These are phyloP conservation scores for Heloderma charlesbogerti DNA, from an alignment of 2,113 vertebrate genomes.

Conservation along the genomic window DNA sequence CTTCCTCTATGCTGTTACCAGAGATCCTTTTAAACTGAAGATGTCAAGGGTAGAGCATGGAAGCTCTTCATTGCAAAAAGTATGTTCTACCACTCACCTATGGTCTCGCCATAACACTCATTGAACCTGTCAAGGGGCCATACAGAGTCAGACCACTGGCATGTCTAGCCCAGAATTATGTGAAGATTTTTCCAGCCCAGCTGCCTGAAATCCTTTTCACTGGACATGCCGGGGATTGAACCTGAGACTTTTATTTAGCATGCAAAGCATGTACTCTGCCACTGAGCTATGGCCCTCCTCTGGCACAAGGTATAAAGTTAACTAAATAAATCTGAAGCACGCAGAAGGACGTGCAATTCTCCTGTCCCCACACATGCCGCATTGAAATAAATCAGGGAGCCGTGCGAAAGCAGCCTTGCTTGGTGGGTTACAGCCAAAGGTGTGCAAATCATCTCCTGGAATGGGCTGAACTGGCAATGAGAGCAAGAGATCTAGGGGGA, in stretches of 20 bases:
- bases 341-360: constrained; percentile 21
- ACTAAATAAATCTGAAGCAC: constrained; percentile 1
- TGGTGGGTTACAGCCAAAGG: background rate
- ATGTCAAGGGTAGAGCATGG: background rate
- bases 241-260: background rate
- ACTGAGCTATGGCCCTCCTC: background rate
- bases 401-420: background rate
- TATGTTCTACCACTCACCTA: background rate
- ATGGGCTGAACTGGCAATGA: background rate
- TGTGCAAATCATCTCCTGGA: fast-evolving
- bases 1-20: background rate
- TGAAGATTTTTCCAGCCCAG: background rate
- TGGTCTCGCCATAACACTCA: background rate
- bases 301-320: constrained; percentile 22
- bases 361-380: constrained; percentile 10
- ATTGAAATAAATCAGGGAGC: constrained; percentile 35
- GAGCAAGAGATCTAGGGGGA: background rate
- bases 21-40: background rate
- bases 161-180: background rate
- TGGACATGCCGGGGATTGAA: background rate
- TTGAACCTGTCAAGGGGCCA: background rate
- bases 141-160: background rate
- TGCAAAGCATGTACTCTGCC: constrained; percentile 8
- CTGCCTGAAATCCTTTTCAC: background rate
- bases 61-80: background rate